Evolutionary conservation across 2,797 vertebrate genomes (phyloP).

Genomic region (Adrianichthys oophorus): DNA sequence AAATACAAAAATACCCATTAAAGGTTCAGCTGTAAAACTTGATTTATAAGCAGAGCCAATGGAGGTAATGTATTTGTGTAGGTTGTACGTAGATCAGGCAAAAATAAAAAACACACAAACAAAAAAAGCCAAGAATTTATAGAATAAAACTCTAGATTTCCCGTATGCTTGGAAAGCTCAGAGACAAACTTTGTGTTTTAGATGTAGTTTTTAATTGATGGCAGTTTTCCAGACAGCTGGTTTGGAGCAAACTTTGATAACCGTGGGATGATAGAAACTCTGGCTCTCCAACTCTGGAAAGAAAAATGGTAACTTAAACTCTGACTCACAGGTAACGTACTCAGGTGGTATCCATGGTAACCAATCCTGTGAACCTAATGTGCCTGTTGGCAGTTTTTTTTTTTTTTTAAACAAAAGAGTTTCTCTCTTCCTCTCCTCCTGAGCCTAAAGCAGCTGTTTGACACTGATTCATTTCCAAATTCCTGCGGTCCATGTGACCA

Average conservation of each 20-base stretch:
- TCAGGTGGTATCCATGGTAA: slow-evolving; percentile 4
- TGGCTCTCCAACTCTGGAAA: not conserved
- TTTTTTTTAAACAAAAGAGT: not conserved
- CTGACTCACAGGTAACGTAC: slow-evolving; percentile 2
- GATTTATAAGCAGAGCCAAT: too few relatives aligned
- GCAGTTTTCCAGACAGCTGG: not conserved
- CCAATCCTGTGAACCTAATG: slow-evolving; percentile 12
- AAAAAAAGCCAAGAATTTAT: too few relatives aligned
- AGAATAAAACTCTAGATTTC: too few relatives aligned
- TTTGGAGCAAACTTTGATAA: not conserved
- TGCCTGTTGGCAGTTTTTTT: not conserved
- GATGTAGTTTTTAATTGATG: slow-evolving; percentile 2
- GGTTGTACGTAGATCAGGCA: too few relatives aligned
- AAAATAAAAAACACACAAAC: too few relatives aligned
- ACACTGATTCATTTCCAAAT: not conserved
- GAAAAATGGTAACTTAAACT: slow-evolving; percentile 15
- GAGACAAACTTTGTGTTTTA: not conserved
- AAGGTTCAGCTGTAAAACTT: too few relatives aligned
- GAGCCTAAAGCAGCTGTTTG: slow-evolving; percentile 1
- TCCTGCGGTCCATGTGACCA: not conserved
- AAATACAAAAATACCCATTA: too few relatives aligned
- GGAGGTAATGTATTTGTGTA: too few relatives aligned
- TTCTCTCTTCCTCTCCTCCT: not conserved
- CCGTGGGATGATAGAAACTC: slow-evolving; percentile 2
- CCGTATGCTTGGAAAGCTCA: not conserved